These are phyloP conservation scores for Phrynocephalus forsythii DNA, from an alignment of 2,797 vertebrate genomes.

Conservation along the genomic window DNA sequence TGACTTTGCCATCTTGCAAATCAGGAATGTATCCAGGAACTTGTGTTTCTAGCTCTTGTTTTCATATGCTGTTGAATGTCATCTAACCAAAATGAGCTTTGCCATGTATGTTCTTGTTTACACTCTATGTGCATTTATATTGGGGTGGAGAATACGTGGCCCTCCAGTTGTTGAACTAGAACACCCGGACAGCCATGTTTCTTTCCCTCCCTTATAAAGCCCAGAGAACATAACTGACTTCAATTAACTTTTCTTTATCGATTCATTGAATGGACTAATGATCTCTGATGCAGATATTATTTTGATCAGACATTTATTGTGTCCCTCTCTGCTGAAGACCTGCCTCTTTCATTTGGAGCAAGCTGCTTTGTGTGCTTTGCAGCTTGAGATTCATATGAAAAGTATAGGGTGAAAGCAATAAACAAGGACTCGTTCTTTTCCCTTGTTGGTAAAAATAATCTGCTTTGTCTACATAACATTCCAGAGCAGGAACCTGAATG, in stretches of 20 bases:
- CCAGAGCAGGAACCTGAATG: conserved; percentile 46
- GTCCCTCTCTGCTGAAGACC: not conserved
- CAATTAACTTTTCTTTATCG: not conserved
- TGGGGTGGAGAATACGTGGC: too few relatives aligned
- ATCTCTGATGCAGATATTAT: not conserved
- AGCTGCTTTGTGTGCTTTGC: not conserved
- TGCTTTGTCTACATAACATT: conserved; percentile 42
- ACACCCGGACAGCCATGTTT: not conserved
- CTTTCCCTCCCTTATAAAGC: too few relatives aligned
- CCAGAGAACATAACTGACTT: not conserved
- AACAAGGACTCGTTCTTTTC: conserved; percentile 24
- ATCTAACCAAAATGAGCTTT: not conserved
- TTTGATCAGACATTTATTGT: not conserved
- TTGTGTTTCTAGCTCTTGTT: not conserved
- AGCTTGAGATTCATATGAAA: conserved; percentile 1
- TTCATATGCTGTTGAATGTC: not conserved
- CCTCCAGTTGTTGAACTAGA: not conserved
- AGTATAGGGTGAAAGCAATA: not conserved
- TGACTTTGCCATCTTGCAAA: not conserved
- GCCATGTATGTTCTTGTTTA: not conserved
- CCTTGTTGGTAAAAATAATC: conserved; percentile 37
- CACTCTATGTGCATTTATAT: too few relatives aligned
- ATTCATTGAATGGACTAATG: not conserved
- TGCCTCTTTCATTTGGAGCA: conserved; percentile 1
- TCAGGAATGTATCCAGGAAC: not conserved